A percentile compares a stretch with the other conserved stretches of the same genome.
Evolutionary conservation across 1,140 invertebrate genomes (phyloP).

Genomic region (Samia ricini): DNA sequence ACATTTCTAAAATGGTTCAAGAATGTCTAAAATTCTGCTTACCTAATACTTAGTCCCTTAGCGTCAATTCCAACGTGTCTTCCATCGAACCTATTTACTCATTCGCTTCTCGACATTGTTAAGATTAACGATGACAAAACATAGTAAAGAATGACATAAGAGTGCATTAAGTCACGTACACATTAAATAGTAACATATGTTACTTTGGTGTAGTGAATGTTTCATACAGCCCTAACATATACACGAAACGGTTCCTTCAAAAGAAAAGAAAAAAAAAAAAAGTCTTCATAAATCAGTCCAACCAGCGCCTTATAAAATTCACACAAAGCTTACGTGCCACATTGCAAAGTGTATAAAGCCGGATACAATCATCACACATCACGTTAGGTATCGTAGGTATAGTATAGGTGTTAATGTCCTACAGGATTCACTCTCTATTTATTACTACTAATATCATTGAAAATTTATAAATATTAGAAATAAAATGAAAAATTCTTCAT

Average conservation of each 20-base stretch:
- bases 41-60: no score
- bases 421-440: no score
- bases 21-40: no score
- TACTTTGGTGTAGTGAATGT: neutral
- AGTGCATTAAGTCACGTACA: neutral
- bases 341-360: constrained; percentile 8
- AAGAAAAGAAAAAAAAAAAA: neutral
- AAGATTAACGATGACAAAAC: neutral
- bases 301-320: constrained; percentile 9
- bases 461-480: no score
- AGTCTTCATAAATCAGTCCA: constrained; percentile 8
- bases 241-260: neutral
- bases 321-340: constrained; percentile 7
- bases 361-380: neutral
- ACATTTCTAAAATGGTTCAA: no score
- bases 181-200: no score
- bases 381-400: neutral
- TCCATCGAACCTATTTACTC: no score
- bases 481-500: no score
- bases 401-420: no score
- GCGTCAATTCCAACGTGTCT: no score
- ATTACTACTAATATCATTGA: no score
- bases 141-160: neutral
- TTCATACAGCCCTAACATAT: neutral
- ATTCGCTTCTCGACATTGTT: no score